A percentile compares a stretch with the other conserved stretches of the same genome.
These are phyloP conservation scores for Cheilosia variabilis DNA, from an alignment of 2,888 invertebrate species.

Conservation along the genomic window DNA sequence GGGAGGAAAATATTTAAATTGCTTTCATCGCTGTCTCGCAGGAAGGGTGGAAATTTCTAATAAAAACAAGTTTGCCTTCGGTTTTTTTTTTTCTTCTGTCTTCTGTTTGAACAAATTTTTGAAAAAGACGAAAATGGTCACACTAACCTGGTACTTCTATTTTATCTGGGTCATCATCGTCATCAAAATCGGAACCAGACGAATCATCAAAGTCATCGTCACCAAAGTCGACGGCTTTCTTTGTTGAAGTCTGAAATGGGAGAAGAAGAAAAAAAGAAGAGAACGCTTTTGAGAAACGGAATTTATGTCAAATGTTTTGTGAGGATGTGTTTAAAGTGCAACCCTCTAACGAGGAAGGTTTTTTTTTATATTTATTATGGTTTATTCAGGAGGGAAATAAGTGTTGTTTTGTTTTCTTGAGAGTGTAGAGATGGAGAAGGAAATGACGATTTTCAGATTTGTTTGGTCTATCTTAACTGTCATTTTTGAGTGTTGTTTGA, in stretches of 20 bases:
- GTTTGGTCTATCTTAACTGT: too few species aligned
- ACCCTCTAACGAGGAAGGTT: not conserved
- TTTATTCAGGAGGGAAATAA: not conserved
- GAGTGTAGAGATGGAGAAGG: not conserved
- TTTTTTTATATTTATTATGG: not conserved
- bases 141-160: conserved; percentile 93
- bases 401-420: not conserved
- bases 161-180: conserved; percentile 95
- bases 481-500: too few species aligned
- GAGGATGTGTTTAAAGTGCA: not conserved
- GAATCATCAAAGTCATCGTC: conserved; percentile 85
- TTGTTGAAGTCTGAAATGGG: conserved; percentile 78
- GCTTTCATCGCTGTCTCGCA: conserved; percentile 12
- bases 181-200: conserved; percentile 90
- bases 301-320: conserved; percentile 25
- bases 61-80: not conserved
- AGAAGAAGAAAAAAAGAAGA: conserved; percentile 9
- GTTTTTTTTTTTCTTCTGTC: not conserved
- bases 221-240: conserved; percentile 78
- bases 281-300: conserved; percentile 3
- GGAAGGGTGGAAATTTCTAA: conserved; percentile 13
- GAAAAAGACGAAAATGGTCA: conserved; percentile 18
- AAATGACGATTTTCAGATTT: not conserved
- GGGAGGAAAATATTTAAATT: conserved; percentile 53
- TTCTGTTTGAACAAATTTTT: conserved; percentile 2